Evolutionary conservation across 2,888 invertebrate species (phyloP), one percentile per base, ranked within the genome.

Genomic region (Palloptera scutellata): DNA sequence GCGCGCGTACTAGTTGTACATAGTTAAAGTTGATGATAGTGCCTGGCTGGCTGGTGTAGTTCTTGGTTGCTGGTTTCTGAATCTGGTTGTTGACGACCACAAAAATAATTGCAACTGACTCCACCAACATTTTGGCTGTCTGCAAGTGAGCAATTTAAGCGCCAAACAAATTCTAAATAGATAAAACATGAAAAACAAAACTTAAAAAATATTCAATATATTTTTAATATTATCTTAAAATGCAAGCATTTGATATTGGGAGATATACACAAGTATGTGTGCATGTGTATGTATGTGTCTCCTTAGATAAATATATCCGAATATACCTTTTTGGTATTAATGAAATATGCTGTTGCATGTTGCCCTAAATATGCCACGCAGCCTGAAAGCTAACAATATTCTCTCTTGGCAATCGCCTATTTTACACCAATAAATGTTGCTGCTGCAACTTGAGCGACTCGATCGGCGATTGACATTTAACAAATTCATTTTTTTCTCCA

Each of bases 101-200:
- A 15, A 48, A 48, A 48, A 48, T 48, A 48, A 48, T 48, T 48
- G 48, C 48, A 48, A 15, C 12, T 48, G 48, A 48, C 48, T 48
- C n/a, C 48, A 13, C 19, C 59, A 42, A n/a, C 59, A 52, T 42
- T 17, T 42, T 48, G 48, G 5, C 64, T 52, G 58, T 42, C 64
- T 64, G 59, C 64, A 59, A 59, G 64, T 64, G 64, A 2, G 6
- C 59, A 64, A 64, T 64, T 64, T 64, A 64, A 64, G 64, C 59
- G 64, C 58, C 57, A 48, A 59, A 64, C 58, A 64, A 64, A 64
- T 64, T 64, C 30, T 30, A 30, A 30, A 30, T 30, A 30, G n/a
- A n/a, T n/a, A 30, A 30, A 30, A 30, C 6, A 4, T 30, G 6
- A 30, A 30, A 30, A 30, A 30, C 30, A 30, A 30, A 30, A 30